Conservation (phyloP, 2,888 invertebrate genomes). For the Rambutsinella grinnellia region DNA sequence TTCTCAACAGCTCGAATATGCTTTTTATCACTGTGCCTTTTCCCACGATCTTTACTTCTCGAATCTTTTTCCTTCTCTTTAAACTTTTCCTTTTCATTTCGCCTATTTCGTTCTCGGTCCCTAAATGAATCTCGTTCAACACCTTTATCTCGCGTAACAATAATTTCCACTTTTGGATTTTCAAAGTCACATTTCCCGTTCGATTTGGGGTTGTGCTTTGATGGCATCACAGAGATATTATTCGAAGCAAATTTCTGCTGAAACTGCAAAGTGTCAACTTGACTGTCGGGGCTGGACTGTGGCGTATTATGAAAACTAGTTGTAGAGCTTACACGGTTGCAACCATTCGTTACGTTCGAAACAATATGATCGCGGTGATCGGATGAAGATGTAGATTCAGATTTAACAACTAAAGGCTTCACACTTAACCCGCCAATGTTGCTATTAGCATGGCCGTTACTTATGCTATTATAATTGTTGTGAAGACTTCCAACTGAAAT, state of each 20-base stretch:
- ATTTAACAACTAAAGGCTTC: conserved; percentile 17
- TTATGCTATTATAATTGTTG: conserved; percentile 19
- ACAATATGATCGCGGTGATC: conserved; percentile 26
- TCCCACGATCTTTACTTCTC: conserved; percentile 33
- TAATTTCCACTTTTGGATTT: conserved; percentile 57
- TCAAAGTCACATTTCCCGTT: conserved; percentile 69
- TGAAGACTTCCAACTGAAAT: conserved; percentile 32
- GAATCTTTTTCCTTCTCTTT: conserved; percentile 54
- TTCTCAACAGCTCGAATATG: conserved; percentile 35
- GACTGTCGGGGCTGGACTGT: conserved; percentile 67
- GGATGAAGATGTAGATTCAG: conserved; percentile 29
- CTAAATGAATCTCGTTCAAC: conserved; percentile 34
- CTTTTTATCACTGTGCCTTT: conserved; percentile 54
- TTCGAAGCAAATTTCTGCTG: conserved; percentile 33
- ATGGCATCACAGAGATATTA: background rate
- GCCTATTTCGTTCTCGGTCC: conserved; percentile 38
- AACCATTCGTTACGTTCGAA: conserved; percentile 45
- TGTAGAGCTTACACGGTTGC: conserved; percentile 59
- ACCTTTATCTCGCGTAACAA: conserved; percentile 46
- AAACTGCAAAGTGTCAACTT: conserved; percentile 48
- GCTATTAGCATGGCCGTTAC: conserved; percentile 5
- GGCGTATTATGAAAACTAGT: conserved; percentile 66
- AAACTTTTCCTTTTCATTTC: conserved; percentile 45
- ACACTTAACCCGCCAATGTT: conserved; percentile 10
- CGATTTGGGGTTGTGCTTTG: conserved; percentile 70